Conservation (phyloP, 2,888 invertebrate genomes). For the Hypercompe scribonia region DNA sequence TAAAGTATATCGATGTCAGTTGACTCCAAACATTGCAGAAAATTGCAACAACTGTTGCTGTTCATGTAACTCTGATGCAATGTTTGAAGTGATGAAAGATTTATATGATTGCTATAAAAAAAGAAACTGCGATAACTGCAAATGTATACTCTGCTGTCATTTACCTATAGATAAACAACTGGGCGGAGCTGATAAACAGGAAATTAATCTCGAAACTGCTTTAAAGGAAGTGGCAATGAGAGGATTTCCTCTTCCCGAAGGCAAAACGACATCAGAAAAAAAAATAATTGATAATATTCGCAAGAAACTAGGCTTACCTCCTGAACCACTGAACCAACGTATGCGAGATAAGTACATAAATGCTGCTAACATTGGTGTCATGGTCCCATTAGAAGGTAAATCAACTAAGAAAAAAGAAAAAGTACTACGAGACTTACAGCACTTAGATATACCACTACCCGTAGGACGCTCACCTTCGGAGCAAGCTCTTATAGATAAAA, state of each 20-base stretch:
- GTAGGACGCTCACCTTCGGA: slow-evolving; percentile 9
- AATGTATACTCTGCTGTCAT: slow-evolving; percentile 73
- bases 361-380: slow-evolving; percentile 5
- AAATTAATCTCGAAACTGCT: slow-evolving; percentile 20
- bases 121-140: slow-evolving; percentile 72
- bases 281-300: slow-evolving; percentile 43
- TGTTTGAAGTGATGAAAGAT: slow-evolving; percentile 80
- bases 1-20: slow-evolving; percentile 30
- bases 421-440: slow-evolving; percentile 8
- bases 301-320: slow-evolving; percentile 48
- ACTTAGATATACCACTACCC: slow-evolving; percentile 1
- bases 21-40: slow-evolving; percentile 44
- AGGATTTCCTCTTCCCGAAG: slow-evolving; percentile 18
- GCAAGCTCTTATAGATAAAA: slow-evolving; percentile 7
- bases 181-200: slow-evolving; percentile 27
- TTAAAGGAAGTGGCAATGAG: slow-evolving; percentile 22
- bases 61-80: slow-evolving; percentile 71
- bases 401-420: slow-evolving; percentile 10
- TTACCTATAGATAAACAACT: slow-evolving; percentile 37
- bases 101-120: slow-evolving; percentile 77
- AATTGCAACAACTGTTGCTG: slow-evolving; percentile 62
- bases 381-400: slow-evolving; percentile 26
- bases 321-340: slow-evolving; percentile 37
- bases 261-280: slow-evolving; percentile 57
- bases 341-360: slow-evolving; percentile 11